A percentile compares a stretch with the other conserved stretches of the same genome.
These are phyloP conservation scores for Lutjanus erythropterus DNA, from an alignment of 2,113 vertebrate species.

Conservation along the genomic window DNA sequence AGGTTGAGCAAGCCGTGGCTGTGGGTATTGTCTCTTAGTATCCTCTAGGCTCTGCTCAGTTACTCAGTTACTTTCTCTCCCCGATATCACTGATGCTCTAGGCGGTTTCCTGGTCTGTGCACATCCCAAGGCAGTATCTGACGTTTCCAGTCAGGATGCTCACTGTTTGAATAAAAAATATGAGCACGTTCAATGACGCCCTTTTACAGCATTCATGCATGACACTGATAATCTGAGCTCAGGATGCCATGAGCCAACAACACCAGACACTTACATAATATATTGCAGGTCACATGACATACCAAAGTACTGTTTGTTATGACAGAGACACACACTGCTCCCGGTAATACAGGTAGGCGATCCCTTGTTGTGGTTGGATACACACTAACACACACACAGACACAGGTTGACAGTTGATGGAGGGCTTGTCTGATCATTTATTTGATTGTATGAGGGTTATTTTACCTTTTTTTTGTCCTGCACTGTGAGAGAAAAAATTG, in stretches of 20 bases:
- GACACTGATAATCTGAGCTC: neutral
- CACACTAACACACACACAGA: neutral
- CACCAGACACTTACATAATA: conserved; percentile 20
- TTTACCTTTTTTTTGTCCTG: rapidly evolving
- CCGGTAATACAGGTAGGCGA: conserved; percentile 17
- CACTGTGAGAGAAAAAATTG: neutral
- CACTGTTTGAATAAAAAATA: too few relatives aligned
- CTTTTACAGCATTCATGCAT: too few relatives aligned
- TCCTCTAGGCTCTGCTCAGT: too few relatives aligned
- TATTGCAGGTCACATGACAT: neutral
- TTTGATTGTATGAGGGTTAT: neutral
- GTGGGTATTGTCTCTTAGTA: too few relatives aligned
- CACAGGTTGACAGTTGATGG: neutral
- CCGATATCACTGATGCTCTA: too few relatives aligned
- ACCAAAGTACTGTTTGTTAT: neutral
- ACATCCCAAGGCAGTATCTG: too few relatives aligned
- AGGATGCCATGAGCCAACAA: neutral
- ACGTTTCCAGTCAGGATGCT: too few relatives aligned
- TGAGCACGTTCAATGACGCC: too few relatives aligned
- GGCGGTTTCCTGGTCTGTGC: too few relatives aligned
- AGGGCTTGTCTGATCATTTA: neutral
- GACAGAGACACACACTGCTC: neutral
- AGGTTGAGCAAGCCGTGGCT: too few relatives aligned
- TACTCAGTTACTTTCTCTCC: too few relatives aligned
- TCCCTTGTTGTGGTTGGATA: neutral